Base-by-base conservation (phyloP, 2,888 invertebrate species). In the Rhingia campestris region DNA sequence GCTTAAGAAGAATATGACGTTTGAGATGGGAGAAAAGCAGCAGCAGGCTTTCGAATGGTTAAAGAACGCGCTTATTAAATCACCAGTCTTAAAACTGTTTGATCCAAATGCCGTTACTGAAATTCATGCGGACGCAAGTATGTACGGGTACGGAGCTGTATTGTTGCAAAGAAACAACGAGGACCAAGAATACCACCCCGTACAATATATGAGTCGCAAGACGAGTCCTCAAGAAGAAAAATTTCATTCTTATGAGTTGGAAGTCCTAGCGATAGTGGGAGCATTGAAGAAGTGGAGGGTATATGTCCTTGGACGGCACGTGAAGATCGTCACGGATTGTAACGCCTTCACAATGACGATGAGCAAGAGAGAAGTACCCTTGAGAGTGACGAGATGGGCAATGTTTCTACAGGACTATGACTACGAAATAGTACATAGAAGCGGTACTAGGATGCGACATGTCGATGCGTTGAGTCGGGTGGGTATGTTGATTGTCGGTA, bases 201-300 rank as follows among this genome's bases (percentile, higher is more conserved):
- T n/a, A n/a, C n/a, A n/a, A n/a, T n/a, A n/a, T n/a, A n/a, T n/a
- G n/a, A 88, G 87, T 22, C 61, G 75, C 4, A 86, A 82, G 59
- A 88, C 87, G 5, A 80, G 80, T 0, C 47, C 43, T 0, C 75
- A 76, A 0, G 87, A 88, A 61, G 74, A 81, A 5, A 81, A 80
- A 6, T 86, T 82, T 30, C 54, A 67, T 12, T 87, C 87, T 4
- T 87, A 88, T 12, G 86, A 87, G 45, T 22, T 88, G 9, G 87
- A 88, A 56, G 81, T 70, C 0, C 3, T 87, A 2, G 87, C 87
- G 0, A 76, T 88, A 12, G 63, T 87, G 7, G 69, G 54, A 22
- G 81, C 86, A 1, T 22, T 87, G 9, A 85, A 85, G 22, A 87
- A 86, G 41, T 87, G 86, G 67, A 39, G 87, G 2, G 10, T 39